Evolutionary conservation across 1,140 invertebrate species (phyloP).

Genomic region (Eriosoma lanigerum): DNA sequence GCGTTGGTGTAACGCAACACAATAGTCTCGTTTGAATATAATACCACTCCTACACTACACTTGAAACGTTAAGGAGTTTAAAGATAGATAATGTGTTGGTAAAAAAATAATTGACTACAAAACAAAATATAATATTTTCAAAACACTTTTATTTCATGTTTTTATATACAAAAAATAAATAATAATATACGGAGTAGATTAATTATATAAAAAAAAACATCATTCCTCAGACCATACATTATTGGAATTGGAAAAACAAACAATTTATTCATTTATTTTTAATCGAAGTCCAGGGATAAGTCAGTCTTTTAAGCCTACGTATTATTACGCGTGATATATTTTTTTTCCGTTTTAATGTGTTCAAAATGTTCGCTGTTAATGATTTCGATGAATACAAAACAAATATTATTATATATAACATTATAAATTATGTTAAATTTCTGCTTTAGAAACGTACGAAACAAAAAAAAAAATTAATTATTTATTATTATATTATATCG

Average conservation of each 20-base stretch:
- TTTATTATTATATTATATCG: slow-evolving; percentile 14
- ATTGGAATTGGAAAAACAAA: slow-evolving; percentile 35
- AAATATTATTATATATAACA: too few relatives aligned
- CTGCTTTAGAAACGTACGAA: neutral
- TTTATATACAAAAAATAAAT: slow-evolving; percentile 42
- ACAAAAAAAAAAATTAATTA: neutral
- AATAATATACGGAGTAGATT: slow-evolving; percentile 31
- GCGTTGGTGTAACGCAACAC: slow-evolving; percentile 17
- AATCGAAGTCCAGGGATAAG: slow-evolving; percentile 40
- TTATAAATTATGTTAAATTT: slow-evolving; percentile 20
- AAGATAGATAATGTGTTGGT: neutral
- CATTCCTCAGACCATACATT: slow-evolving; percentile 39
- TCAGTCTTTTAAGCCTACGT: slow-evolving; percentile 51
- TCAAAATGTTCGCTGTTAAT: slow-evolving; percentile 38
- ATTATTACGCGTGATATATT: slow-evolving; percentile 34
- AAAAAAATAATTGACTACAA: neutral
- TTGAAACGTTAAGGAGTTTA: neutral
- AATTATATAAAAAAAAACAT: slow-evolving; percentile 45
- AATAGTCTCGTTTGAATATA: neutral
- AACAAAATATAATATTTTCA: slow-evolving; percentile 13
- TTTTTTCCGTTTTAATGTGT: slow-evolving; percentile 17
- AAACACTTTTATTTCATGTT: slow-evolving; percentile 45
- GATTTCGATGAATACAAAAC: slow-evolving; percentile 36
- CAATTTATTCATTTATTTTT: slow-evolving; percentile 15
- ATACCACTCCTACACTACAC: too few relatives aligned